Evolutionary conservation across 1,140 invertebrate genomes (phyloP), one percentile per base, ranked within the genome.

Genomic region (Pachypeltis micranthus): DNA sequence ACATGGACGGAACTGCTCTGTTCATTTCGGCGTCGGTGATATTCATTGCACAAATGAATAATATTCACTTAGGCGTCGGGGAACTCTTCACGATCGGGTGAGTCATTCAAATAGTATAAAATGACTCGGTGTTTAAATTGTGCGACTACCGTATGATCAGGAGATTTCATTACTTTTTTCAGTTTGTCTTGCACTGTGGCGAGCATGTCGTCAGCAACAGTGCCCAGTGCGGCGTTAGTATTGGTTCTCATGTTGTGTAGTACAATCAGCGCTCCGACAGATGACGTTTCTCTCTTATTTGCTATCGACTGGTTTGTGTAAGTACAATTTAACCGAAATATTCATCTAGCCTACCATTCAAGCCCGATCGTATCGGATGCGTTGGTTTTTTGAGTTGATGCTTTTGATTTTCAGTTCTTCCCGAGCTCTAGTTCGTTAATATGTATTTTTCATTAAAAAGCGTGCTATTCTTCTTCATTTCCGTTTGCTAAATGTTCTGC

Each of bases 1-100:
- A 96, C 74, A 93, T 93, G 86, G 91, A 96, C 71, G 94, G 94
- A 12, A 96, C 93, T 0, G 93, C 93, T 0, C 75, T 96, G 4
- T 97, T 93, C 73, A 84, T 96, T 16, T 82, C 90, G 0, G 83
- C 92, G 0, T 89, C 92, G 2, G 87, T 90, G 34, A 84, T 95
- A 65, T 97, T 96, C 74, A 86, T 96, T 34, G 92, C 91, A 34
- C 93, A 96, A 75, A 90, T 94, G 82, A 89, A 92, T 68, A 85
- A 85, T 59, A 86, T 92, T 68, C 74, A 77, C 21, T 75, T 96
- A 19, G 84, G 85, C 27, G 81, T 88, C 65, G 87, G 87, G 2
- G 88, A 91, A 71, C 77, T 90, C 0, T 77, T 88, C 47, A 90
- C 88, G 12, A 83, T 93, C 26, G 83, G 87, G 84, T 92, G 76